phyloP scores from a whole-genome alignment of 2,888 invertebrate species.

The Epistrophe eligans region DNA sequence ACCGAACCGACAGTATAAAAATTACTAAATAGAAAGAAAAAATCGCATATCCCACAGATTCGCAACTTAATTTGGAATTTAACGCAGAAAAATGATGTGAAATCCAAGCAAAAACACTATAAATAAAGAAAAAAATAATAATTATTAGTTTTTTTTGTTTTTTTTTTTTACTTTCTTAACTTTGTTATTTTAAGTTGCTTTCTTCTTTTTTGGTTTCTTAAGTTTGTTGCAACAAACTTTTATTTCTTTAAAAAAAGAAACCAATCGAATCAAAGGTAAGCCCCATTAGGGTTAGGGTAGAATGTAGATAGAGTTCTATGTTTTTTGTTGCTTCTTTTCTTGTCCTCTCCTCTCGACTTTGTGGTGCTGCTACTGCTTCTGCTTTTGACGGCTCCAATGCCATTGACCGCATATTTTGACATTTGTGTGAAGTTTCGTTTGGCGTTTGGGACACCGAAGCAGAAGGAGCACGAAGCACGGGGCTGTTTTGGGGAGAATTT shows the following conservation, averaged over 20 bases:
- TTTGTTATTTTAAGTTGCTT: slow-evolving; percentile 56
- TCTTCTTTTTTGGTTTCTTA: slow-evolving; percentile 60
- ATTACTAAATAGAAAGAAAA: slow-evolving; percentile 34
- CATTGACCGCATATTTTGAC: slow-evolving; percentile 77
- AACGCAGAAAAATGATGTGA: slow-evolving; percentile 74
- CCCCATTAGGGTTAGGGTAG: slow-evolving; percentile 29
- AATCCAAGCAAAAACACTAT: slow-evolving; percentile 56
- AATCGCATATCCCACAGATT: slow-evolving; percentile 50
- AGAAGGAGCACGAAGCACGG: slow-evolving; percentile 44
- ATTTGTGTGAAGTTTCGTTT: slow-evolving; percentile 72
- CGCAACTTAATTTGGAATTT: slow-evolving; percentile 67
- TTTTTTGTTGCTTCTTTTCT: slow-evolving; percentile 19
- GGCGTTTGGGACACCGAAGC: slow-evolving; percentile 37
- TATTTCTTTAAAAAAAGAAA: slow-evolving; percentile 62
- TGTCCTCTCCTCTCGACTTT: neutral
- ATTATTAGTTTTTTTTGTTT: slow-evolving; percentile 56
- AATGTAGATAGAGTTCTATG: slow-evolving; percentile 30
- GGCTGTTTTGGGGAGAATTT: slow-evolving; percentile 67
- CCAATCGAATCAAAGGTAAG: slow-evolving; percentile 71
- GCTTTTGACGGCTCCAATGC: slow-evolving; percentile 75
- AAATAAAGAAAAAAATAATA: slow-evolving; percentile 58
- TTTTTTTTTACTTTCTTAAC: slow-evolving; percentile 4
- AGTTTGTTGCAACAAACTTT: slow-evolving; percentile 53
- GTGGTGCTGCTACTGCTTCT: slow-evolving; percentile 27
- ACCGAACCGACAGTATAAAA: slow-evolving; percentile 16